These are phyloP conservation scores for Isurus oxyrinchus DNA, from an alignment of 2,113 vertebrate genomes.

Conservation along the genomic window DNA sequence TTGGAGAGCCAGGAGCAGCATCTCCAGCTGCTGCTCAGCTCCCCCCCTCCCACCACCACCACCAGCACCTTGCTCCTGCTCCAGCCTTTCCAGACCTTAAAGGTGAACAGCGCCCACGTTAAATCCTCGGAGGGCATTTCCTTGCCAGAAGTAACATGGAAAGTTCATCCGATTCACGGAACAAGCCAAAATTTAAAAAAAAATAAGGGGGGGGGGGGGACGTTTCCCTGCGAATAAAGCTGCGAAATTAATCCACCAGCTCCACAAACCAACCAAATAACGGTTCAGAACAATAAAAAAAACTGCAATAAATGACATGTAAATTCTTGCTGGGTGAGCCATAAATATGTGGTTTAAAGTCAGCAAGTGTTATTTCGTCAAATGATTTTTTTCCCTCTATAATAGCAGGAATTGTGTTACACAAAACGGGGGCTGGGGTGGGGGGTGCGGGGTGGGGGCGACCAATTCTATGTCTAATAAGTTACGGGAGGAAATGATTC, in stretches of 20 bases:
- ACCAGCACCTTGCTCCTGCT: slow-evolving; percentile 28
- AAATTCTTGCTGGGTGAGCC: background rate
- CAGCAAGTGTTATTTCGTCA: background rate
- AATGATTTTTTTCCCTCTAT: background rate
- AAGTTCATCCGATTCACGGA: background rate
- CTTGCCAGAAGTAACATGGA: background rate
- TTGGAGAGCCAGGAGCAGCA: slow-evolving; percentile 43
- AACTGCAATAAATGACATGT: background rate
- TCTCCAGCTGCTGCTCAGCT: slow-evolving; percentile 40
- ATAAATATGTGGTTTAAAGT: background rate
- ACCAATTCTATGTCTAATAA: background rate
- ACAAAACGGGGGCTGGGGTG: background rate
- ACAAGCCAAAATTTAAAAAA: no score
- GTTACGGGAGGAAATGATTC: background rate
- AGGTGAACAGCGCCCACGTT: slow-evolving; percentile 10
- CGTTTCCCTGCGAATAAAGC: background rate
- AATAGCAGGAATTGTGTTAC: background rate
- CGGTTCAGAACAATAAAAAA: background rate
- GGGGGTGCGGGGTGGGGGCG: no score
- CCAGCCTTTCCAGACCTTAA: slow-evolving; percentile 42
- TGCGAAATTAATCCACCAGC: background rate
- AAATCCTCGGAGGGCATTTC: background rate
- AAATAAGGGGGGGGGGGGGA: background rate
- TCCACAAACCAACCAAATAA: background rate
- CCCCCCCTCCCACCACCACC: background rate